These are phyloP conservation scores for Nipponia nippon DNA, from an alignment of 2,113 vertebrate species.

Conservation along the genomic window DNA sequence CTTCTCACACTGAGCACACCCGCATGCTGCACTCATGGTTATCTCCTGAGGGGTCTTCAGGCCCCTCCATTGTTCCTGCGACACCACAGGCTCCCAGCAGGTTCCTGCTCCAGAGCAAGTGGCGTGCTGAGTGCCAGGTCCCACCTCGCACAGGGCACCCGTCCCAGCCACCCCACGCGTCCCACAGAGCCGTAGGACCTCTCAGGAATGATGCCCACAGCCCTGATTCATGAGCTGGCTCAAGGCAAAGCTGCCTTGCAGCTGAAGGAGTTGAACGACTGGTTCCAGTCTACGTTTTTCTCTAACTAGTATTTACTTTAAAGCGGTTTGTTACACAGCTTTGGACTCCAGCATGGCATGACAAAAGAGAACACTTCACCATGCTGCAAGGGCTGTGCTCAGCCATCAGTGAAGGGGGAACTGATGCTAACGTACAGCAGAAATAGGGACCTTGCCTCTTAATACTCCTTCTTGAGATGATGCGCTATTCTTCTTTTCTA, in stretches of 20 bases:
- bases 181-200: background rate
- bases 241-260: background rate
- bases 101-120: background rate
- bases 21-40: accelerated
- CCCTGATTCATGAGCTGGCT: background rate
- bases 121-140: accelerated
- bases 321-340: background rate
- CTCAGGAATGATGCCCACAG: background rate
- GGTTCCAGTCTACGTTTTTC: background rate
- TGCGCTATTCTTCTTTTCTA: background rate
- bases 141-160: background rate
- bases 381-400: background rate
- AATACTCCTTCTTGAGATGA: background rate
- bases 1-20: background rate
- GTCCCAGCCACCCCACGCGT: background rate
- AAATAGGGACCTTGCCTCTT: background rate
- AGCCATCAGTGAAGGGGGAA: background rate
- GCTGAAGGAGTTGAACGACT: background rate
- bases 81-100: background rate
- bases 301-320: background rate
- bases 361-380: background rate
- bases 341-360: background rate
- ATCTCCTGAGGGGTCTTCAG: background rate
- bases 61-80: background rate
- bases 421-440: background rate